phyloP scores from a whole-genome alignment of 1,140 invertebrate genomes.

The Euura saliciscinereae region DNA sequence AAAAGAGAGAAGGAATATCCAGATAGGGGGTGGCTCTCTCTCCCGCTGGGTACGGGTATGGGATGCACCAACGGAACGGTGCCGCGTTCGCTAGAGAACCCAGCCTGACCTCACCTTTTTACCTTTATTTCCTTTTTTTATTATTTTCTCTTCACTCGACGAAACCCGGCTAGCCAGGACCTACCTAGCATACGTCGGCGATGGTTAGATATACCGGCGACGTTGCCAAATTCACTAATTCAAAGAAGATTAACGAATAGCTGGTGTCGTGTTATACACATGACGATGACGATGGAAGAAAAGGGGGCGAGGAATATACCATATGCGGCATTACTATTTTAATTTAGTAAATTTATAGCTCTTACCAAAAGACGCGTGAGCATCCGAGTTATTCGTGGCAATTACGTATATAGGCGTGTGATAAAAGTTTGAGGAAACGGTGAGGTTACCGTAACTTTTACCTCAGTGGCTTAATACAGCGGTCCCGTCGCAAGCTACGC shows the following conservation, averaged over 20 bases:
- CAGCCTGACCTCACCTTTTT: constrained; percentile 27
- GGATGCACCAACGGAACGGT: constrained; percentile 10
- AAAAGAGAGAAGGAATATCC: constrained; percentile 24
- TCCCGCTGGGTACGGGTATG: constrained; percentile 28
- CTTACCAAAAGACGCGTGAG: not conserved
- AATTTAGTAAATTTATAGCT: constrained; percentile 2
- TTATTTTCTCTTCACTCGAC: constrained; percentile 13
- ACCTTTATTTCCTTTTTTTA: not conserved
- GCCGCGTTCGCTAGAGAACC: not conserved
- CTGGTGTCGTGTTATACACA: not conserved
- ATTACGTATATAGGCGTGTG: no score
- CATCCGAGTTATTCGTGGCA: not conserved
- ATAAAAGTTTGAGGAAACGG: not conserved
- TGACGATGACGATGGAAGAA: not conserved
- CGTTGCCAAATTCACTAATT: constrained; percentile 51
- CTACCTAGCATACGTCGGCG: constrained; percentile 35
- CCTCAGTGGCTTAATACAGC: not conserved
- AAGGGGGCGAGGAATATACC: not conserved
- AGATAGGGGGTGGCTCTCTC: constrained; percentile 35
- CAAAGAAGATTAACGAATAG: no score
- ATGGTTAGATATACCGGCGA: constrained; percentile 45
- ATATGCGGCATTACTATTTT: not conserved
- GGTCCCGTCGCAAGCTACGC: constrained; percentile 9
- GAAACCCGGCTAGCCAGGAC: constrained; percentile 33
- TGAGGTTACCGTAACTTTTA: not conserved